Evolutionary conservation across 2,888 invertebrate species (phyloP).

Genomic region (Thalpophila matura): DNA sequence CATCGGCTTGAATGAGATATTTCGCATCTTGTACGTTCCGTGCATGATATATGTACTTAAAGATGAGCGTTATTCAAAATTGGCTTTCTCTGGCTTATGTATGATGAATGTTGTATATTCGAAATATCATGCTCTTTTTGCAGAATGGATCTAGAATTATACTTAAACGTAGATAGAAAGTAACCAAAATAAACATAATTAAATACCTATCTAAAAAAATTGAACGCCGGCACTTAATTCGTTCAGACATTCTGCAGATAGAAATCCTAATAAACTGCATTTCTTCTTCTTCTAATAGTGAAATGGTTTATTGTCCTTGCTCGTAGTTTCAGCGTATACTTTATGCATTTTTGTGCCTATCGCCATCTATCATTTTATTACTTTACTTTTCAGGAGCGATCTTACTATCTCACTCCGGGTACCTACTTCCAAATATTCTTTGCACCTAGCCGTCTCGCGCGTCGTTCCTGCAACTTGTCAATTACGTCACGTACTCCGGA

Average conservation of each 20-base stretch:
- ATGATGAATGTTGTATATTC: slow-evolving; percentile 52
- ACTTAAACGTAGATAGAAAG: not conserved
- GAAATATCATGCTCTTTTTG: not conserved
- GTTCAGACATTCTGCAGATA: slow-evolving; percentile 1
- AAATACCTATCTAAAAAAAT: not conserved
- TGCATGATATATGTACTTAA: slow-evolving; percentile 69
- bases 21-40: slow-evolving; percentile 76
- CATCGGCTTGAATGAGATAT: slow-evolving; percentile 84
- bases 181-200: slow-evolving; percentile 1
- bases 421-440: too few relatives aligned
- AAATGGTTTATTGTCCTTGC: not conserved
- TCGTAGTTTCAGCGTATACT: too few relatives aligned
- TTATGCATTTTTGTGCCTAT: too few relatives aligned
- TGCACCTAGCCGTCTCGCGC: slow-evolving; percentile 7
- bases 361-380: too few relatives aligned
- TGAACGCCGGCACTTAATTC: not conserved
- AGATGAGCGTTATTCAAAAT: slow-evolving; percentile 63
- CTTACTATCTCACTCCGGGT: too few relatives aligned
- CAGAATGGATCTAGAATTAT: not conserved
- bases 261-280: not conserved
- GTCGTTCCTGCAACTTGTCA: slow-evolving; percentile 27
- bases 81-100: slow-evolving; percentile 52
- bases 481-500: slow-evolving; percentile 10
- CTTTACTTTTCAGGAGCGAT: too few relatives aligned
- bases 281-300: too few relatives aligned